Conservation (phyloP, 2,113 vertebrate species). For the Salminus brasiliensis region DNA sequence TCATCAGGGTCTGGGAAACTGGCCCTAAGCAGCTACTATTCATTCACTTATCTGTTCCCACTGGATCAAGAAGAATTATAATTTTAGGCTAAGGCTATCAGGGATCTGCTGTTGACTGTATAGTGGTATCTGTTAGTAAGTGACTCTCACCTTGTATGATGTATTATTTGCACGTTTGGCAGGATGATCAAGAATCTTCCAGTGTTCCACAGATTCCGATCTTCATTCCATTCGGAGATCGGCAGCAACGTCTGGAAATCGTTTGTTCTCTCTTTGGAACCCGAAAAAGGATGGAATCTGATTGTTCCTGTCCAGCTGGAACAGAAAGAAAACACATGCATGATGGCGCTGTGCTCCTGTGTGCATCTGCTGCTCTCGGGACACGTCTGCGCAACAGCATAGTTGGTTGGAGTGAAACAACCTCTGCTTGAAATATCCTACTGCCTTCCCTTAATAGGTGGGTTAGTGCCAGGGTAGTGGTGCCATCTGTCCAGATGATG, state of each 20-base stretch:
- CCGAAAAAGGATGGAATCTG: not conserved
- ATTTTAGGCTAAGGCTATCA: too few species aligned
- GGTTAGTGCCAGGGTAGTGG: not conserved
- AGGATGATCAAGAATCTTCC: not conserved
- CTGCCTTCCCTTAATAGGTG: constrained; percentile 17
- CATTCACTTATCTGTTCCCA: too few species aligned
- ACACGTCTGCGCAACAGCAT: not conserved
- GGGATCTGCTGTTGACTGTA: too few species aligned
- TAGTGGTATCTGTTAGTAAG: too few species aligned
- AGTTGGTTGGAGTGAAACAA: not conserved
- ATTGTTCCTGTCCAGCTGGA: not conserved
- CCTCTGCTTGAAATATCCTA: constrained; percentile 11
- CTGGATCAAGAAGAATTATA: too few species aligned
- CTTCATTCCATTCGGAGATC: not conserved
- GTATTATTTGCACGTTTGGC: not conserved
- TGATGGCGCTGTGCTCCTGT: not conserved
- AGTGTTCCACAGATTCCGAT: not conserved
- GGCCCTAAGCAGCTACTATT: too few species aligned
- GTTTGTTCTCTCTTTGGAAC: not conserved
- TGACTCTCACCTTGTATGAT: too few species aligned
- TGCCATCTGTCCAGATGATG: constrained; percentile 28
- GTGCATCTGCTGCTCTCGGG: constrained; percentile 11
- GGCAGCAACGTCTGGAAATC: not conserved
- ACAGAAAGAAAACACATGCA: not conserved
- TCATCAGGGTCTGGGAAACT: too few species aligned